A percentile compares a stretch with the other conserved stretches of the same genome.
These are phyloP conservation scores for Himalopsyche tibetana DNA, from an alignment of 2,888 invertebrate genomes.

Conservation along the genomic window DNA sequence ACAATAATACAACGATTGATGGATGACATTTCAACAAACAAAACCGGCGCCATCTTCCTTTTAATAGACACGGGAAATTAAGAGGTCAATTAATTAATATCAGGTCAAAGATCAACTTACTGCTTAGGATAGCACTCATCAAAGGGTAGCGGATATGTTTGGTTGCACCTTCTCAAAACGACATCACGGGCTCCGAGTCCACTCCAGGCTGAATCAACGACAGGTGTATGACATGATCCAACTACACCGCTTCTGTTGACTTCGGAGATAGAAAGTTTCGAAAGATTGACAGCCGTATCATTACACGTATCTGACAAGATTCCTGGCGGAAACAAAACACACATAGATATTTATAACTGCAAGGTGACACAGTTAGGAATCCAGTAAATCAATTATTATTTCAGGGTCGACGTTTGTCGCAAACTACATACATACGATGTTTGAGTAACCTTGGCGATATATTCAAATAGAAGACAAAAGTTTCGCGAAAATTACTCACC, in stretches of 20 bases:
- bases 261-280: conserved; percentile 76
- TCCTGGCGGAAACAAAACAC: conserved; percentile 70
- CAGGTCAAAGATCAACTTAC: conserved; percentile 72
- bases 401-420: conserved; percentile 64
- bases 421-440: conserved; percentile 67
- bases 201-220: conserved; percentile 47
- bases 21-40: not conserved
- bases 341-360: conserved; percentile 68
- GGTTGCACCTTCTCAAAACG: conserved; percentile 82
- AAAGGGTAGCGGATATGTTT: conserved; percentile 80
- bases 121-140: conserved; percentile 81
- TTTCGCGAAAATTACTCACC: conserved; percentile 68
- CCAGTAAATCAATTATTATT: conserved; percentile 39
- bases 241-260: conserved; percentile 71
- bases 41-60: conserved; percentile 1
- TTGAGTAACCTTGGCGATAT: conserved; percentile 45
- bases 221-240: conserved; percentile 56
- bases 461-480: not conserved
- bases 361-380: conserved; percentile 68
- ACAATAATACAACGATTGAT: conserved; percentile 5
- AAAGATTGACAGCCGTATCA: conserved; percentile 77
- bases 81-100: not conserved
- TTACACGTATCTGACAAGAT: conserved; percentile 77
- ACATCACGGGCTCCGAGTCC: conserved; percentile 72
- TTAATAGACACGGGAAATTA: not conserved